Base-by-base conservation (phyloP, 92 coral and sea anemone genomes). In the Zoanthus gigantus region DNA sequence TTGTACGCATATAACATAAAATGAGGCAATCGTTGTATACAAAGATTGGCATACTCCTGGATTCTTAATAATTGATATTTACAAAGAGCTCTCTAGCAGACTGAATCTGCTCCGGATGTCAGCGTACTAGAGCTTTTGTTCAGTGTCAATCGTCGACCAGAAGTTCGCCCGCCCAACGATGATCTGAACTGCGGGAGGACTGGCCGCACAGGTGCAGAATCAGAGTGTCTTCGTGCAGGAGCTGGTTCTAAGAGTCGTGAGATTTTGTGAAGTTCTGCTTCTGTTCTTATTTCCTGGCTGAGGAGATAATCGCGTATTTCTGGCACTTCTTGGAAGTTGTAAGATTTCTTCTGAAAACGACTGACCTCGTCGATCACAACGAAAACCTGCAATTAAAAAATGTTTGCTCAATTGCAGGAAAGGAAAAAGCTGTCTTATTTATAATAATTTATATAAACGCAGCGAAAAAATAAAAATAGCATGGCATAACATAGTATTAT, bases 231-330 rank as follows among this genome's bases (percentile, higher is more conserved):
- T 28, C 97, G 87, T 11, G 92, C 89, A 29, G 89, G 92, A 84
- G 83, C 91, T 89, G 98, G 96, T 82, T 97, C 99, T 46, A 97
- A 92, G 79, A 95, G 96, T 29, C 99, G 92, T 13, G 99, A 97
- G 71, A 97, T 93, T 67, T 90, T 92, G 88, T 97, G 95, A 68
- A 97, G 91, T 47, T 97, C 98, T 45, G 93, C 98, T 78, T 95
- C 99, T 7, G 99, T 93, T 82, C 94, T 86, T 29, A 92, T 72
- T 34, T 97, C 91, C 29, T 96, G 96, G 85, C 92, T 94, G 30
- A 95, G 84, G 31, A 97, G 93, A 85, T 88, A 95, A 61, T 95
- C 97, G 23, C 94, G 93, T 44, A 97, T 86, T 91, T 97, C 99
- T 0, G 98, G 63, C 10, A 97, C 99, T 93, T 95, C 97, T 77